Base-by-base conservation (phyloP, 2,797 vertebrate species). In the Thalassophryne amazonica region DNA sequence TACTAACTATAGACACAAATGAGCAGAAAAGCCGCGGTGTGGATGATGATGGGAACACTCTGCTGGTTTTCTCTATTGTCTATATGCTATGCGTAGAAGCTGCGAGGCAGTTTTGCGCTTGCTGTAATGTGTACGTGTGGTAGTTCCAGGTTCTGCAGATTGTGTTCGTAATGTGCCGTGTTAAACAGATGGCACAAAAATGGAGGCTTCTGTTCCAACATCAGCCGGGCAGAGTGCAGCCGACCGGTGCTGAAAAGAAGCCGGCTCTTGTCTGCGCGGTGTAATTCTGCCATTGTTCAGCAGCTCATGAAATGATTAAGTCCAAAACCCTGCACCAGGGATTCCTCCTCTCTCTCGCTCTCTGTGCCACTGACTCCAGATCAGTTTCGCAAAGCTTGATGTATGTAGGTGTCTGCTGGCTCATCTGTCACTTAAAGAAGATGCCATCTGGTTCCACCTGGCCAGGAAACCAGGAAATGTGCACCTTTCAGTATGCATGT, bases 111-210 rank as follows among this genome's bases (percentile, higher is more conserved):
- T n/a, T n/a, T n/a, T n/a, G n/a, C n/a, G n/a, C n/a, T n/a, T n/a
- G n/a, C n/a, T n/a, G n/a, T n/a, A n/a, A n/a, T n/a, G n/a, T n/a
- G 28, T 41, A 39, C 37, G 33, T 32, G 40, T 34, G 52, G 57
- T 56, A 50, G 42, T 66, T 55, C 51, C 57, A 41, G 39, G 39
- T 46, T 62, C 34, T 12, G 40, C 46, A 64, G 67, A 75, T 55
- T 54, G 56, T 49, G 53, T 70, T 57, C 36, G 50, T 29, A 30
- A 54, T 56, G 53, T 29, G 10, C 43, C 56, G 32, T 47, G 66
- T 76, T 67, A 39, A 73, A 73, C 73, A 79, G 70, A 76, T 62
- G 60, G 73, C 69, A 73, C 42, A 46, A 65, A n/a, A 73, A 74
- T 52, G 56, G 57, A 73, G 35, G 43, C 39, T 53, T 37, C 47